phyloP scores from a whole-genome alignment of 2,888 invertebrate genomes.

The Hydrotaea diabolus region DNA sequence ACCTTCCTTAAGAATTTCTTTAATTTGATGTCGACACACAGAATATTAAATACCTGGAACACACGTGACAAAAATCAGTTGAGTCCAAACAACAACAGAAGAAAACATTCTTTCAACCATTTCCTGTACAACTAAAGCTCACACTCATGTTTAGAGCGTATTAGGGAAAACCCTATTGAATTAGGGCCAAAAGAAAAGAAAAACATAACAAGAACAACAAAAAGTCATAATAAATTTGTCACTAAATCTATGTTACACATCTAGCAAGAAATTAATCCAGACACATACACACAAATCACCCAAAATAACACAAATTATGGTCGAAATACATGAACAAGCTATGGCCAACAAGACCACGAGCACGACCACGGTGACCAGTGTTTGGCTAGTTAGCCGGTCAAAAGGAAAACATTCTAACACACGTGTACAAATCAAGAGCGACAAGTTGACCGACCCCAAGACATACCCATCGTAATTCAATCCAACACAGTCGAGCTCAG shows the following conservation, averaged over 20 bases:
- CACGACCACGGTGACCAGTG: background rate
- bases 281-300: slow-evolving; percentile 10
- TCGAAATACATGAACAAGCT: slow-evolving; percentile 36
- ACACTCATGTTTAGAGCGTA: background rate
- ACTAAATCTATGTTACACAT: slow-evolving; percentile 45
- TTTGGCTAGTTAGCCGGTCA: background rate
- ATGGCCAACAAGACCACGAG: background rate
- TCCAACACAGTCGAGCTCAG: background rate
- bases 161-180: slow-evolving; percentile 2
- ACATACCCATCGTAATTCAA: background rate
- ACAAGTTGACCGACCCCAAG: background rate
- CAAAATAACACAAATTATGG: slow-evolving; percentile 36
- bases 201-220: slow-evolving; percentile 10
- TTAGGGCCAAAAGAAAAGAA: background rate
- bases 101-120: slow-evolving; percentile 8
- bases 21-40: background rate
- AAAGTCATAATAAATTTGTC: slow-evolving; percentile 48
- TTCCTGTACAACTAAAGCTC: background rate
- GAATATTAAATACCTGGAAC: slow-evolving; percentile 20
- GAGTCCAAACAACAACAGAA: background rate
- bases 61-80: slow-evolving; percentile 44
- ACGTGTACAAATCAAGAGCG: background rate
- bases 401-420: background rate
- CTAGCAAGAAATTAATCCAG: slow-evolving; percentile 46
- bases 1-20: slow-evolving; percentile 28